phyloP scores from a whole-genome alignment of 1,140 invertebrate genomes.

The Apis cerana region DNA sequence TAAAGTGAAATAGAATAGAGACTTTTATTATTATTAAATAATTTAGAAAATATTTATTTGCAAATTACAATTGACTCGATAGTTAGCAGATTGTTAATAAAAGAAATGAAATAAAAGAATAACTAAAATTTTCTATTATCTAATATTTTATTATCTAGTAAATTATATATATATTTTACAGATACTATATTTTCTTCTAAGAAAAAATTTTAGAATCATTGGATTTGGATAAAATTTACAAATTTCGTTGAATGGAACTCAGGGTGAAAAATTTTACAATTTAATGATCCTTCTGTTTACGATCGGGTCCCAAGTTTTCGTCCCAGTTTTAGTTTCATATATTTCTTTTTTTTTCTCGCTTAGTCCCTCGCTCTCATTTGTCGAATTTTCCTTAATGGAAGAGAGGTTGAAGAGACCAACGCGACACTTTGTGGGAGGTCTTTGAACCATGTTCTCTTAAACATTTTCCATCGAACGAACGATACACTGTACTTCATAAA shows the following conservation, averaged over 20 bases:
- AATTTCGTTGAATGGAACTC: not conserved
- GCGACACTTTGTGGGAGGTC: constrained; percentile 63
- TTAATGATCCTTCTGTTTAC: constrained; percentile 32
- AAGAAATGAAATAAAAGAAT: too few relatives aligned
- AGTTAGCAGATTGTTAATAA: too few relatives aligned
- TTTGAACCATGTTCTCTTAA: constrained; percentile 45
- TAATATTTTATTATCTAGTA: too few relatives aligned
- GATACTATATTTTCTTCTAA: too few relatives aligned
- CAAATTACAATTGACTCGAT: too few relatives aligned
- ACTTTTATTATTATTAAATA: too few relatives aligned
- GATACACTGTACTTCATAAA: not conserved
- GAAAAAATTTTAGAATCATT: too few relatives aligned
- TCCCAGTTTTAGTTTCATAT: constrained; percentile 11
- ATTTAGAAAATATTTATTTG: too few relatives aligned
- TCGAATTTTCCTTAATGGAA: constrained; percentile 47
- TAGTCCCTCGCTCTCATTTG: constrained; percentile 35
- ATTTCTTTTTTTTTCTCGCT: not conserved
- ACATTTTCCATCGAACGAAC: constrained; percentile 38
- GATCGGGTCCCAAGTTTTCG: constrained; percentile 35
- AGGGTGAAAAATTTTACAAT: not conserved
- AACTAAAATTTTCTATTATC: too few relatives aligned
- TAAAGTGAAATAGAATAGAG: too few relatives aligned
- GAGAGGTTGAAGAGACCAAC: constrained; percentile 55
- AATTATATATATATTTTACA: too few relatives aligned
- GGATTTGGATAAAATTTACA: not conserved